phyloP scores from a whole-genome alignment of 35 echinoderm and acorn worm species.

The Apostichopus californicus region DNA sequence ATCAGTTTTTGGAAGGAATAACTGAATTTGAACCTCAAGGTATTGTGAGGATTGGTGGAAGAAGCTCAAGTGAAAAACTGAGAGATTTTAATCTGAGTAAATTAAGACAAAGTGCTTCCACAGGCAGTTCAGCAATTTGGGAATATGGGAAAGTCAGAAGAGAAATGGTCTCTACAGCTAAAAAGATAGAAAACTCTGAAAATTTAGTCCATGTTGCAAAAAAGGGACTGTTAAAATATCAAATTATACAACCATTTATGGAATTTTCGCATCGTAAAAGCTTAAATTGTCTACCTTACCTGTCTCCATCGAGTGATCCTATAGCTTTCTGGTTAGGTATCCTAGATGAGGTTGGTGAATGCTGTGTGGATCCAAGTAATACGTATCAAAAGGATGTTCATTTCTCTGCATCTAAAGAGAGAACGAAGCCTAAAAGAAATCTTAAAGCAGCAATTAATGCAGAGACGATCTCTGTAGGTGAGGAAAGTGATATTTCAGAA shows the following conservation, averaged over 20 bases:
- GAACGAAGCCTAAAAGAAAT: too few relatives aligned
- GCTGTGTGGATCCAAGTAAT: background rate
- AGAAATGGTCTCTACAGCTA: background rate
- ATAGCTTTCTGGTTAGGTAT: background rate
- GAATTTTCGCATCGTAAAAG: background rate
- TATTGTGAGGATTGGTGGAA: conserved; percentile 78
- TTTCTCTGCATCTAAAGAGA: too few relatives aligned
- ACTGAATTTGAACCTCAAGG: conserved; percentile 30
- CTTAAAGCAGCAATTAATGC: too few relatives aligned
- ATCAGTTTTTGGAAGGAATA: conserved; percentile 88
- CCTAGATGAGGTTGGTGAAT: background rate
- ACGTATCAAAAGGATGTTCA: too few relatives aligned
- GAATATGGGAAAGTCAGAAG: background rate
- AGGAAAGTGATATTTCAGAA: background rate
- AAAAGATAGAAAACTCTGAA: background rate
- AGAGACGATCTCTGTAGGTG: too few relatives aligned
- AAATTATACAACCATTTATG: background rate
- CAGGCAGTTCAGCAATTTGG: background rate
- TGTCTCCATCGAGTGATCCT: background rate
- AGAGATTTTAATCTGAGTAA: conserved; percentile 65
- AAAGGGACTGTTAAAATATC: background rate
- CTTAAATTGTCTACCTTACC: background rate
- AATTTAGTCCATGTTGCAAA: background rate
- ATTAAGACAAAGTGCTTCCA: background rate
- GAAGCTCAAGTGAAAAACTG: conserved; percentile 71